Conservation (phyloP, 30 jellyfish, hydroid and myxozoan species). For the Turritopsis dohrnii region DNA sequence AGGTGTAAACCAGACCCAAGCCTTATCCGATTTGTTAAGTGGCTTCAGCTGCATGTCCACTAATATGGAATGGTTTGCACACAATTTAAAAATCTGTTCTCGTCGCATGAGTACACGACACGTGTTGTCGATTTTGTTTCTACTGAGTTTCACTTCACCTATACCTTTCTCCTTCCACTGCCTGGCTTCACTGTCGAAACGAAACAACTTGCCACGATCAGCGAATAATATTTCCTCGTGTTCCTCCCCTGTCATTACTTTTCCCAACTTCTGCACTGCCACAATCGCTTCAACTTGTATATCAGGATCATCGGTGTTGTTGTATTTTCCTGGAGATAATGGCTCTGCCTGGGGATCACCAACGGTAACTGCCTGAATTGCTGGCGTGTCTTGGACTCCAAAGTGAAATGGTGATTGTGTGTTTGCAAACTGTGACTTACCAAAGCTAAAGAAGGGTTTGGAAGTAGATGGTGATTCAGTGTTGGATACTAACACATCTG, state of each 20-base stretch:
- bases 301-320: constrained; percentile 28
- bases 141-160: constrained; percentile 57
- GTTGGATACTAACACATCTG: background rate
- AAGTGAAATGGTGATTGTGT: background rate
- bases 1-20: constrained; percentile 77
- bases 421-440: background rate
- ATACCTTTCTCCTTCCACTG: constrained; percentile 91
- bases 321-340: background rate
- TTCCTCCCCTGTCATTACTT: constrained; percentile 67
- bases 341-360: background rate
- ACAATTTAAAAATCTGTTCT: constrained; percentile 65
- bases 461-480: background rate
- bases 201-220: constrained; percentile 56
- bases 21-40: constrained; percentile 31
- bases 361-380: background rate
- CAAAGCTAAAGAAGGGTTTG: background rate
- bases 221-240: constrained; percentile 46
- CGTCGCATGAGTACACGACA: constrained; percentile 74
- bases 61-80: constrained; percentile 60
- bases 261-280: constrained; percentile 25
- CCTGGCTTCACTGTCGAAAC: constrained; percentile 40
- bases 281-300: constrained; percentile 35
- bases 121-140: constrained; percentile 33
- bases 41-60: constrained; percentile 51
- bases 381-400: background rate